Evolutionary conservation across 35 echinoderm and acorn worm genomes (phyloP).

Genomic region (Holothuria glaberrima): DNA sequence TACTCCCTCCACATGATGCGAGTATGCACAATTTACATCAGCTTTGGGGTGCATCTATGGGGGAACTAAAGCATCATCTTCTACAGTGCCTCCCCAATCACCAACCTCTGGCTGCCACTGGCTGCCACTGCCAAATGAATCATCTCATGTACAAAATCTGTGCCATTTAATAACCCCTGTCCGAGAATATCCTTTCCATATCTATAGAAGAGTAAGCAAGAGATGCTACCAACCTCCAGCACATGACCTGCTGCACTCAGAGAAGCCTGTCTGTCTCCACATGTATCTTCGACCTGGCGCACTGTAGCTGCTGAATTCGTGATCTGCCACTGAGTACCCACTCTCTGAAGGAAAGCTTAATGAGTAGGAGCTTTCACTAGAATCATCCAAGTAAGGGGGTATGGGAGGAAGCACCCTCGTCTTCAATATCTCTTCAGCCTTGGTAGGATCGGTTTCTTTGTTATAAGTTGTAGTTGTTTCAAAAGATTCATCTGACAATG

Average conservation of each 20-base stretch:
- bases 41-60: too few relatives aligned
- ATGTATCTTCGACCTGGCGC: background rate
- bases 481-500: background rate
- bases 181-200: background rate
- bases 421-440: background rate
- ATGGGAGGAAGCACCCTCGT: background rate
- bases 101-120: too few relatives aligned
- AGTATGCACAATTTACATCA: too few relatives aligned
- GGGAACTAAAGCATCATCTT: too few relatives aligned
- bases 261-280: conserved; percentile 25
- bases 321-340: conserved; percentile 6
- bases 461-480: background rate
- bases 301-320: conserved; percentile 6
- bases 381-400: background rate
- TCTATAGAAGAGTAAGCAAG: too few relatives aligned
- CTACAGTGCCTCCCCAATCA: too few relatives aligned
- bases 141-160: too few relatives aligned
- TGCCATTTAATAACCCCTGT: too few relatives aligned
- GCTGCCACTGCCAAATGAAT: too few relatives aligned
- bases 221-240: conserved; percentile 11
- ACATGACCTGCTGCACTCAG: conserved; percentile 49
- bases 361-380: background rate
- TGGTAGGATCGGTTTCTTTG: background rate
- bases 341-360: conserved; percentile 31
- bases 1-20: too few relatives aligned